phyloP scores from a whole-genome alignment of 2,888 invertebrate species.

The Mythimna pallens region DNA sequence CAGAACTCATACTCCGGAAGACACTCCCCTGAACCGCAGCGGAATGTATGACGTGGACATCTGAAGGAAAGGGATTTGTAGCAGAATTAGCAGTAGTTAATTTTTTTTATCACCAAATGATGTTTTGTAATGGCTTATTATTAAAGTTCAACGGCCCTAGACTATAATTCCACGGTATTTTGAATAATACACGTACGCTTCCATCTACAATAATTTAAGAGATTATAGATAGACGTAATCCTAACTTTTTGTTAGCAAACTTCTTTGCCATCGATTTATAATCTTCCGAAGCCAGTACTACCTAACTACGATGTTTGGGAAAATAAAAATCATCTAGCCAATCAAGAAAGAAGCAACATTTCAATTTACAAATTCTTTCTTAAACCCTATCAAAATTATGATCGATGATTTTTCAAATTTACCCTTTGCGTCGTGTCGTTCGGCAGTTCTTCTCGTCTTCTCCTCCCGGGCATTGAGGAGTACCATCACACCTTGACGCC shows the following conservation, averaged over 20 bases:
- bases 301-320: too few species aligned
- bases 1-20: conserved; percentile 97
- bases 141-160: conserved; percentile 51
- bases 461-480: conserved; percentile 94
- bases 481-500: conserved; percentile 95
- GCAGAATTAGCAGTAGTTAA: conserved; percentile 16
- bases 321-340: too few species aligned
- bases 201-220: not conserved
- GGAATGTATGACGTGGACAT: conserved; percentile 96
- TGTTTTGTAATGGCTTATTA: conserved; percentile 44
- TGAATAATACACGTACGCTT: conserved; percentile 14
- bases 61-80: conserved; percentile 74
- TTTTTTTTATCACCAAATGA: conserved; percentile 22
- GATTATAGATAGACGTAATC: not conserved
- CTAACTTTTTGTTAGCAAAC: not conserved
- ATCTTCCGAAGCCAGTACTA: too few species aligned
- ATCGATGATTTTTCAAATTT: conserved; percentile 41
- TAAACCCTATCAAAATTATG: too few species aligned
- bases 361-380: too few species aligned
- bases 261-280: not conserved
- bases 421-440: conserved; percentile 90
- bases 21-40: conserved; percentile 96
- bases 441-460: conserved; percentile 94
- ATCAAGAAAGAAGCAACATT: too few species aligned
- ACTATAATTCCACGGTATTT: conserved; percentile 50